Base-by-base conservation (phyloP, 2,113 vertebrate genomes). In the Xyliphius kryptos region DNA sequence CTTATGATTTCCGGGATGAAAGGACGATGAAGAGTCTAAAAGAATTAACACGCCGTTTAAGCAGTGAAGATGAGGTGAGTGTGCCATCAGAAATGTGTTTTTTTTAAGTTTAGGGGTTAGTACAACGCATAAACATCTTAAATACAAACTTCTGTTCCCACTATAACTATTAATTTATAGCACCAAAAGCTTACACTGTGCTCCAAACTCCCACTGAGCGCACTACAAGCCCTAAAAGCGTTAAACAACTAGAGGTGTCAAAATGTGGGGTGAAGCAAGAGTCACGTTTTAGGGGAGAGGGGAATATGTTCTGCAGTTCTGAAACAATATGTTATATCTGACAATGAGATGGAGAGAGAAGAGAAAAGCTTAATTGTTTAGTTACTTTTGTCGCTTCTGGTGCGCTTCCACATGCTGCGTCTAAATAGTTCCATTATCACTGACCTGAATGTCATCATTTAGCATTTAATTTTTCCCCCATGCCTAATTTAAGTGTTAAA, bases 1-100 rank as follows among this genome's bases (percentile, higher is more conserved):
- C 93, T 0, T 94, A 94, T 0, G 95, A 97, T 79, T 97, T 95
- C 75, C 82, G 91, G 66, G 95, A 97, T 52, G 91, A 97, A 79
- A 80, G 90, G 65, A 93, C 91, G 89, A 95, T 95, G 92, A 86
- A 88, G 52, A 93, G 91, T 71, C 80, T 97, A 49, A 96, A 93
- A 76, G 90, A 95, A 21, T 61, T 96, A 66, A 89, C 89, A 8
- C 91, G 91, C 56, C 84, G 84, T 20, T 86, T 97, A 61, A 76
- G 88, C 75, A 86, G 72, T 5, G 85, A 86, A 1, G 92, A 95
- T 49, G 91, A 97, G 90, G 95, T 97, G 55, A 76, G 90, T 73
- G 66, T 37, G 17, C 6, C 16, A 2, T 19, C 26, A n/a, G n/a
- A n/a, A n/a, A n/a, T n/a, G n/a, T n/a, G n/a, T n/a, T n/a, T n/a